Evolutionary conservation across 2,797 vertebrate species (phyloP).

Genomic region (Allobates femoralis): DNA sequence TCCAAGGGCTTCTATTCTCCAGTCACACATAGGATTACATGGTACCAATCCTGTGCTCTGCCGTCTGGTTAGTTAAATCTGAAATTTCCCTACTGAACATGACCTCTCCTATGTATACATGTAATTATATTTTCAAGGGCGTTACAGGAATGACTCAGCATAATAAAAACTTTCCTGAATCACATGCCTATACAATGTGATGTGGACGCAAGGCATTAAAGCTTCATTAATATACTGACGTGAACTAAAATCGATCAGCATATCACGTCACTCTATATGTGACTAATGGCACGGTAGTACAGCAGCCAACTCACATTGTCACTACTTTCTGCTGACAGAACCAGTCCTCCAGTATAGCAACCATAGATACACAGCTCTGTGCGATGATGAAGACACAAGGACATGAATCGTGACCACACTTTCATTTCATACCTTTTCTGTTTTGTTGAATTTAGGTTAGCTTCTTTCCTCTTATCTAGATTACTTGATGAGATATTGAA

Average conservation of each 20-base stretch:
- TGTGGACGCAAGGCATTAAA: not conserved
- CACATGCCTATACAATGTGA: conserved; percentile 18
- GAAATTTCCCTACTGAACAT: not conserved
- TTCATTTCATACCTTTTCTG: not conserved
- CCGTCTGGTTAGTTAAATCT: too few species aligned
- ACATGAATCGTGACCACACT: not conserved
- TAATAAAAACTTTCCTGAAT: not conserved
- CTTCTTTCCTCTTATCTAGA: not conserved
- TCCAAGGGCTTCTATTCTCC: not conserved
- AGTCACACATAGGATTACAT: not conserved
- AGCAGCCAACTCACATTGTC: not conserved
- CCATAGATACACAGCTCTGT: not conserved
- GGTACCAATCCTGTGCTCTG: not conserved
- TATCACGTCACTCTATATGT: not conserved
- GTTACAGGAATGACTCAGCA: conserved; percentile 27
- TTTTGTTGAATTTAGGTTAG: not conserved
- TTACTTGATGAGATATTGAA: not conserved
- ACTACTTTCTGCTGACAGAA: not conserved
- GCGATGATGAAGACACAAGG: not conserved
- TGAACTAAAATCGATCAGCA: not conserved
- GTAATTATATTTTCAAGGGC: conserved; percentile 6
- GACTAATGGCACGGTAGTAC: not conserved
- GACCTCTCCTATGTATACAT: not conserved
- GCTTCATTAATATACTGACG: not conserved
- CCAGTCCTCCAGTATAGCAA: not conserved